A percentile compares a stretch with the other conserved stretches of the same genome.
Evolutionary conservation across 2,113 vertebrate genomes (phyloP).

Genomic region (Pseudorhombus dupliciocellatus): DNA sequence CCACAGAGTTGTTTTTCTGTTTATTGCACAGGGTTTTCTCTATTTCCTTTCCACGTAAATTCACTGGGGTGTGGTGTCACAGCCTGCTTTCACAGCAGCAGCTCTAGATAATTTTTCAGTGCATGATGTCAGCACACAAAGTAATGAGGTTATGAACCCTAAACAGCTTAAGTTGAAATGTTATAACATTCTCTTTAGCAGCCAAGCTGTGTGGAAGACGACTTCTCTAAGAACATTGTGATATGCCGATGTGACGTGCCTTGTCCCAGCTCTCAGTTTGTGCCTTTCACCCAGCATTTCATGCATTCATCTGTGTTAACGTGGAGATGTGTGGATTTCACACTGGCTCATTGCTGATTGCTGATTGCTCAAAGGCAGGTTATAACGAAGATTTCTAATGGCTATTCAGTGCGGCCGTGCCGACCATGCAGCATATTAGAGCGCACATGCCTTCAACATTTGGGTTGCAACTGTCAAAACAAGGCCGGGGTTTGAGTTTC

Average conservation of each 20-base stretch:
- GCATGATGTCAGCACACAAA: slow-evolving; percentile 45
- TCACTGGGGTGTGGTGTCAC: slow-evolving; percentile 59
- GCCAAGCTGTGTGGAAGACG: background rate
- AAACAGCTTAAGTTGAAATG: background rate
- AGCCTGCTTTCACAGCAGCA: slow-evolving; percentile 14
- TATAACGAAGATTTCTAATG: background rate
- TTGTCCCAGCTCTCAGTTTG: slow-evolving; percentile 2
- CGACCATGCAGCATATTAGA: slow-evolving; percentile 7
- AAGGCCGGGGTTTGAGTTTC: slow-evolving; percentile 55
- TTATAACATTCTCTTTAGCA: background rate
- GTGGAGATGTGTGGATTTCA: slow-evolving; percentile 18
- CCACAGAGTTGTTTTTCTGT: slow-evolving; percentile 45
- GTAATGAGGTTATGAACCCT: slow-evolving; percentile 22
- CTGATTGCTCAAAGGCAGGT: background rate
- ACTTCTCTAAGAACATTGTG: background rate
- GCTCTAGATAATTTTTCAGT: slow-evolving; percentile 33
- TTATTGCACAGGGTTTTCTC: slow-evolving; percentile 40
- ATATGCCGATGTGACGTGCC: slow-evolving; percentile 66
- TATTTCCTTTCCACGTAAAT: slow-evolving; percentile 61
- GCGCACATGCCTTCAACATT: slow-evolving; percentile 20
- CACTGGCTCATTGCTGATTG: background rate
- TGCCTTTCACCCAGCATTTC: slow-evolving; percentile 6
- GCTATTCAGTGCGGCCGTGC: background rate
- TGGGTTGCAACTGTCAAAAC: slow-evolving; percentile 68
- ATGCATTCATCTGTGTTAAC: background rate